Conservation (phyloP, 2,888 invertebrate genomes). For the Cerastis rubricosa region DNA sequence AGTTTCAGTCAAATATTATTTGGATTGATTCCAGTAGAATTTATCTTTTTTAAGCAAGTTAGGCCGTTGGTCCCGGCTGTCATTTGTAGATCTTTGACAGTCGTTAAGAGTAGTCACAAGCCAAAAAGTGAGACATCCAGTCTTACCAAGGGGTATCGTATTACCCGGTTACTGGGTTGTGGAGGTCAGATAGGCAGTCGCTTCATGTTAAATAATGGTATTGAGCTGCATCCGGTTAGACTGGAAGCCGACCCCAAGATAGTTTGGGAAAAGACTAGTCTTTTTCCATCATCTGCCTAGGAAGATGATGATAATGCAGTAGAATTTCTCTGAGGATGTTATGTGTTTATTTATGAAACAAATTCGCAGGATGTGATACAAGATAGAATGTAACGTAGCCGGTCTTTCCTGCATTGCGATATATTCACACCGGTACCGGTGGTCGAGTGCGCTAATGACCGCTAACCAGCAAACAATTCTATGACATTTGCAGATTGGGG, state of each 20-base stretch:
- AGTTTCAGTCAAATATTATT: not conserved
- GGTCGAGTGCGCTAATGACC: not conserved
- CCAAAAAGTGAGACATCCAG: no score
- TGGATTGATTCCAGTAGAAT: not conserved
- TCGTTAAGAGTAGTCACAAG: no score
- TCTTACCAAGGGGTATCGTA: no score
- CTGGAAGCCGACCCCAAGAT: no score
- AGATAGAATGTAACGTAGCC: constrained; percentile 28
- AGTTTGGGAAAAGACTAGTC: no score
- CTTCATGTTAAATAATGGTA: no score
- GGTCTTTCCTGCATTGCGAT: constrained; percentile 8
- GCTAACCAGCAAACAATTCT: constrained; percentile 22
- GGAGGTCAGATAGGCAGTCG: no score
- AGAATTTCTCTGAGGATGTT: constrained; percentile 16
- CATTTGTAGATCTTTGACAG: no score
- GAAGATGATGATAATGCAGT: not conserved
- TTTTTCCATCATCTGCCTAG: no score
- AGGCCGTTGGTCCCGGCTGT: no score
- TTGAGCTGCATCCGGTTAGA: no score
- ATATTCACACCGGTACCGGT: constrained; percentile 6
- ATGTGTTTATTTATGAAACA: constrained; percentile 17
- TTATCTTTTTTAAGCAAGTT: not conserved
- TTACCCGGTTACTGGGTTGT: no score
- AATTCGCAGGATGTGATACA: constrained; percentile 26
- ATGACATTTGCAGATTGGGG: constrained; percentile 27